Evolutionary conservation across 1,140 invertebrate species (phyloP).

Genomic region (Physella acuta): DNA sequence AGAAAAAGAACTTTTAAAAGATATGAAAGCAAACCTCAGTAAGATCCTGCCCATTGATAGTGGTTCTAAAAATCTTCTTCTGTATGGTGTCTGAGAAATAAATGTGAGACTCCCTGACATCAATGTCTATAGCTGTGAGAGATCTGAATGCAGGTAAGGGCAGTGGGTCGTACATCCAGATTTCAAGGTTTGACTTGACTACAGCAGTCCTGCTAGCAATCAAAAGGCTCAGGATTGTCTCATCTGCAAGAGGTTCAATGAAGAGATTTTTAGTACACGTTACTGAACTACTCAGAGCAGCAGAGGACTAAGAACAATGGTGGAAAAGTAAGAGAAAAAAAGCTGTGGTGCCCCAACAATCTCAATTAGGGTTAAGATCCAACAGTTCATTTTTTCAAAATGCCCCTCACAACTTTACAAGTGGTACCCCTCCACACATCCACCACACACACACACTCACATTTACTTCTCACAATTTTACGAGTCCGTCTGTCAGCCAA

Average conservation of each 20-base stretch:
- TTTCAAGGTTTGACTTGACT: constrained; percentile 35
- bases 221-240: constrained; percentile 38
- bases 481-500: constrained; percentile 82
- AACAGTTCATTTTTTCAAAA: neutral
- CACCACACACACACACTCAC: neutral
- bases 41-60: constrained; percentile 42
- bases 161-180: constrained; percentile 32
- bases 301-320: no score
- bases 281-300: no score
- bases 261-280: no score
- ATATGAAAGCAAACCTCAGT: constrained; percentile 37
- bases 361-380: no score
- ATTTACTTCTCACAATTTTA: constrained; percentile 77
- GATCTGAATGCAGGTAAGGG: constrained; percentile 37
- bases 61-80: constrained; percentile 47
- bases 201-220: constrained; percentile 41
- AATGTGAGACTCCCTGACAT: constrained; percentile 37
- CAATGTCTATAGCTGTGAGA: constrained; percentile 44
- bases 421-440: neutral
- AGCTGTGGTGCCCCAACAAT: no score
- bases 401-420: no score
- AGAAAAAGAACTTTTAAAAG: no score
- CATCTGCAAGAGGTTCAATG: constrained; percentile 38
- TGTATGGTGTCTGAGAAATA: constrained; percentile 46
- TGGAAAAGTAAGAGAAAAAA: no score